These are phyloP conservation scores for Drosophila infuscata DNA, from an alignment of 2,888 invertebrate genomes.

Conservation along the genomic window DNA sequence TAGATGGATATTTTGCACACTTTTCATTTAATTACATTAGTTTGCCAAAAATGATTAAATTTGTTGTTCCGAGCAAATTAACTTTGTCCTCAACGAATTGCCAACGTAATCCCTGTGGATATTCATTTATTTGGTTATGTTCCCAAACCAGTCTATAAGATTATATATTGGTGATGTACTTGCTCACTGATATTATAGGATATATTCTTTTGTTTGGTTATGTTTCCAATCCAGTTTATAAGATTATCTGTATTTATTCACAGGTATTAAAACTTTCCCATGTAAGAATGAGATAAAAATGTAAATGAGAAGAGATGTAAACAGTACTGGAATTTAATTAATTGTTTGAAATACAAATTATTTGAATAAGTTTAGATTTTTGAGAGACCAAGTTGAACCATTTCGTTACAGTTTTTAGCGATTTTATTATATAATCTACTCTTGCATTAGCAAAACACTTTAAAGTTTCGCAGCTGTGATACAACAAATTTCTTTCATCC, in stretches of 20 bases:
- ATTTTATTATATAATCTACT: neutral
- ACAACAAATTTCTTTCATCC: conserved; percentile 3
- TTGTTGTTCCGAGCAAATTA: conserved; percentile 50
- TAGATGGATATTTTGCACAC: conserved; percentile 35
- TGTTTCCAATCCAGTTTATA: conserved; percentile 1
- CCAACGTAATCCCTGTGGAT: conserved; percentile 64
- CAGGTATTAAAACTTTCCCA: neutral
- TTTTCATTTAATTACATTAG: conserved; percentile 78
- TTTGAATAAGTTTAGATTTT: neutral
- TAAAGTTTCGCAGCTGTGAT: neutral
- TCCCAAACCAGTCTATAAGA: neutral
- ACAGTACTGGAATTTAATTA: neutral
- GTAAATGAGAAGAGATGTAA: neutral
- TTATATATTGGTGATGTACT: conserved; percentile 15
- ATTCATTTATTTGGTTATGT: conserved; percentile 49
- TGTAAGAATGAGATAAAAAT: neutral
- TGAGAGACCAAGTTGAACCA: neutral
- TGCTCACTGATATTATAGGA: conserved; percentile 29
- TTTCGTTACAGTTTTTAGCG: rapidly evolving
- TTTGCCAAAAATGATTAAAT: conserved; percentile 74
- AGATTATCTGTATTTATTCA: neutral
- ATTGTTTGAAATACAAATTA: neutral
- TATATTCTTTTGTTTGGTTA: conserved; percentile 52
- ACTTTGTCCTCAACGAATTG: conserved; percentile 38
- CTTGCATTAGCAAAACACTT: neutral